phyloP scores from a whole-genome alignment of 2,113 vertebrate genomes.

The Rhinogobius similis region DNA sequence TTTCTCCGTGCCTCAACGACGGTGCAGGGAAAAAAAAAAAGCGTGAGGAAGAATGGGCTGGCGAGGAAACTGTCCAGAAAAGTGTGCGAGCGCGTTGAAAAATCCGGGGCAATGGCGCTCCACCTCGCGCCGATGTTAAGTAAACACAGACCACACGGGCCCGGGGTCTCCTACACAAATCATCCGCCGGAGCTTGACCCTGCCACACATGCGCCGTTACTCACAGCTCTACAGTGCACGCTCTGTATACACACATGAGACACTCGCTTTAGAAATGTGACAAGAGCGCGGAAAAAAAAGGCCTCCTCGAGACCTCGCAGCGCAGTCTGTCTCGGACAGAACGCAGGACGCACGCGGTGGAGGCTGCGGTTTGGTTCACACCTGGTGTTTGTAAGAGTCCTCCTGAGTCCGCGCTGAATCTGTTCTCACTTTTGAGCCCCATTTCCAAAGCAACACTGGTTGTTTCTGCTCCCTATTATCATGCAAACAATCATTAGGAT shows the following conservation, averaged over 20 bases:
- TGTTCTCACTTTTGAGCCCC: not conserved
- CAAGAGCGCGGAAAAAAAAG: not conserved
- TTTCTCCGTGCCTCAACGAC: slow-evolving; percentile 30
- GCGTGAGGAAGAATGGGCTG: slow-evolving; percentile 50
- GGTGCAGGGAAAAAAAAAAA: slow-evolving; percentile 36
- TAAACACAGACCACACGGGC: slow-evolving; percentile 63
- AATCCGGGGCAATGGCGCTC: slow-evolving; percentile 51
- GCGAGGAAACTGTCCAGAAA: slow-evolving; percentile 60
- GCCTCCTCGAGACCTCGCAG: not conserved
- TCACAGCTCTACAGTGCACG: not conserved
- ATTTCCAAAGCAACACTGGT: not conserved
- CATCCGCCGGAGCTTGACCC: slow-evolving; percentile 40
- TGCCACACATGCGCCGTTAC: not conserved
- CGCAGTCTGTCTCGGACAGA: not conserved
- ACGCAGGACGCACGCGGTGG: not conserved
- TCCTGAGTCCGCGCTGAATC: not conserved
- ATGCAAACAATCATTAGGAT: not conserved
- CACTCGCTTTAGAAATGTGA: slow-evolving; percentile 1
- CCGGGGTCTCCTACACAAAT: slow-evolving; percentile 51
- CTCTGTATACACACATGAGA: slow-evolving; percentile 3
- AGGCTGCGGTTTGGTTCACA: slow-evolving; percentile 17
- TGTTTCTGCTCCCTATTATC: not conserved
- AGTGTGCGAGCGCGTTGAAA: slow-evolving; percentile 72
- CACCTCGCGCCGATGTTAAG: slow-evolving; percentile 60
- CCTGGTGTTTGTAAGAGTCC: slow-evolving; percentile 1